Evolutionary conservation across 1,140 invertebrate genomes (phyloP), one percentile per base, ranked within the genome.

Genomic region (Halesus radiatus): DNA sequence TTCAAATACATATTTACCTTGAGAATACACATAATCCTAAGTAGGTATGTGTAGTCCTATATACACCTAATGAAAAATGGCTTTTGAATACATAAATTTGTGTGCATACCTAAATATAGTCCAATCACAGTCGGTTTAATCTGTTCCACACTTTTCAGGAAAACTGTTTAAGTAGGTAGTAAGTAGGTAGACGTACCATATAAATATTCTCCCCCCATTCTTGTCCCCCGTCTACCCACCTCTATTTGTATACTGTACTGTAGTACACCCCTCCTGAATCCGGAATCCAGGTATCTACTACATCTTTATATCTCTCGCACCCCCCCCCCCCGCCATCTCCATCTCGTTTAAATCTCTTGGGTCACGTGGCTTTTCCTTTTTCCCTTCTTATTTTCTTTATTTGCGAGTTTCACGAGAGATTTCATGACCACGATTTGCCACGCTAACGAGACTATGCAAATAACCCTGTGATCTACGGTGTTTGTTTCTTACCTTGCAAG

Each of bases 381-480:
- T 37, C 29, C 6, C 64, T 68, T 20, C 64, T 18, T 18, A 68
- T 37, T 37, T 68, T 45, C 22, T 20, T 18, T 3, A 8, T 6
- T 68, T n/a, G 20, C 64, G 20, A 45, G 37, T 45, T 45, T 45
- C 37, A 45, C 37, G 37, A 10, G 37, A 68, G 18, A 37, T 68
- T 16, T 37, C 64, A 37, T 32, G 23, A 37, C 29, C 18, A 18
- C 26, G 18, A 68, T 53, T 72, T 23, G 20, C 7, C 20, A 18
- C 23, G 22, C 20, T 54, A 72, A 72, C 68, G 68, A 72, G 68
- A 50, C 37, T 72, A 72, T 72, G 68, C 45, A 72, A 72, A 72
- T 72, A 53, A 26, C 7, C 0, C 37, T 6, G 68, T 52, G 45
- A 20, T 52, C 37, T 72, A 52, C 37, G 6, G 10, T 45, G 37